Evolutionary conservation across 2,888 invertebrate genomes (phyloP).

Genomic region (Cephonodes hylas): DNA sequence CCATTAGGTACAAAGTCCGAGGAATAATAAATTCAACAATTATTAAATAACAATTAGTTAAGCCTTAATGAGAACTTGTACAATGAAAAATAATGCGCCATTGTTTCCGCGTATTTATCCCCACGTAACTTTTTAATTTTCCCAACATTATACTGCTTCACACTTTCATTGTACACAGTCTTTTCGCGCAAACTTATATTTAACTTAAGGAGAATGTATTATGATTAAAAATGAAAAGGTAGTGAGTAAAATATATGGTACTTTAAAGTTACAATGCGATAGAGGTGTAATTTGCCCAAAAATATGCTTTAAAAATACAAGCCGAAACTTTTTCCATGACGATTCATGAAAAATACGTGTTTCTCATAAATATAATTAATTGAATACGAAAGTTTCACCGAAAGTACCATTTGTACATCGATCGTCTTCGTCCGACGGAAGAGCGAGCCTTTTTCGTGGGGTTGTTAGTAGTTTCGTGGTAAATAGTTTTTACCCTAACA

Average conservation of each 20-base stretch:
- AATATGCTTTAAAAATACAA: too few species aligned
- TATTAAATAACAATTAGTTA: too few species aligned
- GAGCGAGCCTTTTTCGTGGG: neutral
- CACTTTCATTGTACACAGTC: neutral
- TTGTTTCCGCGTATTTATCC: neutral
- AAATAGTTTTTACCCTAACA: neutral
- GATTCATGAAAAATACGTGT: neutral
- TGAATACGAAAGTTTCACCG: neutral
- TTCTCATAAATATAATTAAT: neutral
- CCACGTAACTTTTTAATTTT: neutral
- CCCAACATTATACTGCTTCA: neutral
- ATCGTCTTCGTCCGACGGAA: neutral
- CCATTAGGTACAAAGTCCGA: too few species aligned
- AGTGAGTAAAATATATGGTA: too few species aligned
- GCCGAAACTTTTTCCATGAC: neutral
- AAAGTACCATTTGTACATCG: neutral
- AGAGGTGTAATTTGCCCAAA: too few species aligned
- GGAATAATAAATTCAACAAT: neutral
- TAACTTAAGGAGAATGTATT: neutral
- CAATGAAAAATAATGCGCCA: neutral
- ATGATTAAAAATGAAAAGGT: too few species aligned
- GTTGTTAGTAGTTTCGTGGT: neutral
- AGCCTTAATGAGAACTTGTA: too few species aligned
- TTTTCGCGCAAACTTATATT: neutral
- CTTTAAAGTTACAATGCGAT: too few species aligned